These are phyloP conservation scores for Eupithecia pulchellata DNA, from an alignment of 2,888 invertebrate species.

Conservation along the genomic window DNA sequence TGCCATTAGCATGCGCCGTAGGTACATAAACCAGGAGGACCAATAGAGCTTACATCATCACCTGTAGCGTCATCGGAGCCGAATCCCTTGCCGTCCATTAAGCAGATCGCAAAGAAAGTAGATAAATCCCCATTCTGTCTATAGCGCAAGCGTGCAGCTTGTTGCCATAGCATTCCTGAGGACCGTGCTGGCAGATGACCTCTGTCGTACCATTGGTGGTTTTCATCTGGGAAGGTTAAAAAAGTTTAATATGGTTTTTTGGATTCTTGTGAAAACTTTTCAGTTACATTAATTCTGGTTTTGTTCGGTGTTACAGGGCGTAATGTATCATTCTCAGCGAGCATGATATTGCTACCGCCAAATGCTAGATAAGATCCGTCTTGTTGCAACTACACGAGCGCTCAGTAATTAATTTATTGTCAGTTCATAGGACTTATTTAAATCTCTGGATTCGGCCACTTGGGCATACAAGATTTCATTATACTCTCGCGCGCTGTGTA, in stretches of 20 bases:
- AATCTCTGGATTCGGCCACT: too few relatives aligned
- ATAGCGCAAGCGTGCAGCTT: constrained; percentile 92
- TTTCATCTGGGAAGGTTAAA: neutral
- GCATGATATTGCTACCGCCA: too few relatives aligned
- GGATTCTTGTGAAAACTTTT: too few relatives aligned
- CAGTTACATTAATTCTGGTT: too few relatives aligned
- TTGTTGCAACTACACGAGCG: too few relatives aligned
- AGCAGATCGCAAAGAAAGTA: constrained; percentile 85
- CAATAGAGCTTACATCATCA: constrained; percentile 49
- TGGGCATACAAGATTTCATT: too few relatives aligned
- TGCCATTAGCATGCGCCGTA: neutral
- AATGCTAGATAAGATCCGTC: too few relatives aligned
- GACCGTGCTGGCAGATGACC: constrained; percentile 90
- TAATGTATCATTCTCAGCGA: too few relatives aligned
- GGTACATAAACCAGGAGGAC: neutral
- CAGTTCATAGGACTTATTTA: too few relatives aligned
- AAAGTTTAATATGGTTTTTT: neutral
- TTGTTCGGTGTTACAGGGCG: too few relatives aligned
- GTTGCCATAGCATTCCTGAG: constrained; percentile 90
- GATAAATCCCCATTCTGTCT: constrained; percentile 84
- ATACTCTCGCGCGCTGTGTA: too few relatives aligned
- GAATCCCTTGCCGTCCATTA: constrained; percentile 51
- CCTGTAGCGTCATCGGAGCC: constrained; percentile 61
- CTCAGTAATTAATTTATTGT: too few relatives aligned
- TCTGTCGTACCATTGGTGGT: neutral